These are phyloP conservation scores for Varroa destructor DNA, from an alignment of 1,140 invertebrate genomes.

Conservation along the genomic window DNA sequence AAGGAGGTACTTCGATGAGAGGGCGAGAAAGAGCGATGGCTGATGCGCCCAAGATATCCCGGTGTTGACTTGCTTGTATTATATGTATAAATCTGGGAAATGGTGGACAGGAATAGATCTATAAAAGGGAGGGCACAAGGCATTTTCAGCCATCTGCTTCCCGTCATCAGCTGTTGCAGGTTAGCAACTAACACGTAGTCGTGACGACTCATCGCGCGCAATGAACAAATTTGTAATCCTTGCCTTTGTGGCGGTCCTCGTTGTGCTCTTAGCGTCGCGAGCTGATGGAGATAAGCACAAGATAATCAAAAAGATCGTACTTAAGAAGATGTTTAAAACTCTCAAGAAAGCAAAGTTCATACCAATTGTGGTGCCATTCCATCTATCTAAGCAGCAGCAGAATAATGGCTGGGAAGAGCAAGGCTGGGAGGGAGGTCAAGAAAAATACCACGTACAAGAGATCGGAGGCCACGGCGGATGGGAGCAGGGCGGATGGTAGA, in stretches of 20 bases:
- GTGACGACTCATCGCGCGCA: neutral
- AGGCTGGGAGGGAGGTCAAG: slow-evolving; percentile 22
- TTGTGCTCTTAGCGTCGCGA: slow-evolving; percentile 1
- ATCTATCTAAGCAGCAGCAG: slow-evolving; percentile 14
- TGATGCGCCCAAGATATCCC: slow-evolving; percentile 5
- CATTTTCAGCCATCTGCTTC: slow-evolving; percentile 40
- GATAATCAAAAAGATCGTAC: slow-evolving; percentile 24
- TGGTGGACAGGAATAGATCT: slow-evolving; percentile 40
- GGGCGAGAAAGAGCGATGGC: slow-evolving; percentile 36
- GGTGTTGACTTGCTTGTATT: no score
- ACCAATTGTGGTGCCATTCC: slow-evolving; percentile 25
- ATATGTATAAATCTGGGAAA: neutral
- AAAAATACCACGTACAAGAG: slow-evolving; percentile 27
- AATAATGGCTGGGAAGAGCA: neutral
- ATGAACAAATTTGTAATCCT: slow-evolving; percentile 24
- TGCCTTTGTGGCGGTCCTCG: slow-evolving; percentile 21
- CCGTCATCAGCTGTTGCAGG: neutral
- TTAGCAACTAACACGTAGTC: no score
- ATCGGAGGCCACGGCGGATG: slow-evolving; percentile 26
- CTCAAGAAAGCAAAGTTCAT: slow-evolving; percentile 28
- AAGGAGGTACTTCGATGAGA: slow-evolving; percentile 37
- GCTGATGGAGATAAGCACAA: slow-evolving; percentile 22
- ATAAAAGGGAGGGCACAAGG: slow-evolving; percentile 53
- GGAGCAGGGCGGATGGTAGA: slow-evolving; percentile 23
- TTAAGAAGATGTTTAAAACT: slow-evolving; percentile 25